These are phyloP conservation scores for Habroteleia sp. DNA, from an alignment of 2,888 invertebrate genomes.

Conservation along the genomic window DNA sequence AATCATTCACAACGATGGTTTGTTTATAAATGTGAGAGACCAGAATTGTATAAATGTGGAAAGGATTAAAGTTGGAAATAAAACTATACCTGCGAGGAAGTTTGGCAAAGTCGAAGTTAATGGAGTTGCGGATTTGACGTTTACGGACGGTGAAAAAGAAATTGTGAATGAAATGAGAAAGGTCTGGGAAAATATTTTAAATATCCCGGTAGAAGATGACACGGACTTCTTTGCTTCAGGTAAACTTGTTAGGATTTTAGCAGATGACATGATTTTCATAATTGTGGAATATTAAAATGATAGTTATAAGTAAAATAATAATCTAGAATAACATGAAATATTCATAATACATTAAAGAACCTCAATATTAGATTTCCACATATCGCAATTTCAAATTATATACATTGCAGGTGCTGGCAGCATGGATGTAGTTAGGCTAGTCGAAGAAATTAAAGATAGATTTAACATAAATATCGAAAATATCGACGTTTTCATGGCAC, in stretches of 20 bases:
- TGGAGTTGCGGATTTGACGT: conserved; percentile 83
- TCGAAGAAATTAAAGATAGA: conserved; percentile 95
- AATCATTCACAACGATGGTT: conserved; percentile 90
- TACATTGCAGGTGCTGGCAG: conserved; percentile 90
- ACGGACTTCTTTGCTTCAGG: conserved; percentile 97
- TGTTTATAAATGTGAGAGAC: conserved; percentile 91
- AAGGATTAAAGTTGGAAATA: conserved; percentile 88
- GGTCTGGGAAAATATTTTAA: conserved; percentile 94
- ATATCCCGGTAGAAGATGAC: conserved; percentile 85
- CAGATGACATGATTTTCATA: conserved; percentile 93
- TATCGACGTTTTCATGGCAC: conserved; percentile 96
- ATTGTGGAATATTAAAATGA: conserved; percentile 84
- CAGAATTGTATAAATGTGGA: conserved; percentile 89
- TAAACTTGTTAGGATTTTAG: conserved; percentile 76
- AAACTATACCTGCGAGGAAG: conserved; percentile 91
- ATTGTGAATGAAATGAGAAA: conserved; percentile 85
- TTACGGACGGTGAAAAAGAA: conserved; percentile 88
- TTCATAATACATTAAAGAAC: too few species aligned
- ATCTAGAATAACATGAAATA: too few species aligned
- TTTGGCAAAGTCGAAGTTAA: conserved; percentile 85
- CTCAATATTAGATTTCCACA: too few species aligned
- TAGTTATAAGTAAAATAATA: too few species aligned
- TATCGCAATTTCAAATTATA: too few species aligned
- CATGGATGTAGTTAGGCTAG: conserved; percentile 96
- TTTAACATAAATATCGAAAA: conserved; percentile 90